Percentiles rank a stretch among this genome's conserved stretches.
phyloP scores from a whole-genome alignment of 2,113 vertebrate species.

The western clawed frog (Xenopus tropicalis) region DNA sequence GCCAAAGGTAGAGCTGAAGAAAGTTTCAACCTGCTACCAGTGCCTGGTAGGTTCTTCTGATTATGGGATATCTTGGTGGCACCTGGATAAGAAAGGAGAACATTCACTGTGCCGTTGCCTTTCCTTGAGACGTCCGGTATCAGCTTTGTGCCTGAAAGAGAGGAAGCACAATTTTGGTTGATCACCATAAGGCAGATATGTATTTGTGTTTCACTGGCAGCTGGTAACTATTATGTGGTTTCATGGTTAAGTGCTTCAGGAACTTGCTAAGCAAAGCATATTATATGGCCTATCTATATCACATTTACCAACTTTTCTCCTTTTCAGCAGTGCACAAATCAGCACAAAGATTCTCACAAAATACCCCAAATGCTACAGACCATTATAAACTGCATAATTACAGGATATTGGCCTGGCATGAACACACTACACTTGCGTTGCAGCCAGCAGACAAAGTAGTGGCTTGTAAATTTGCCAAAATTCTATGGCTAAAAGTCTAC shows the following conservation, averaged over 20 bases:
- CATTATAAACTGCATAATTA: too few relatives aligned
- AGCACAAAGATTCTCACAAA: neutral
- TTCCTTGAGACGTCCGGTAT: neutral
- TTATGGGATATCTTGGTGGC: slow-evolving; percentile 25
- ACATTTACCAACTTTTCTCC: neutral
- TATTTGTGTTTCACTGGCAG: too few relatives aligned
- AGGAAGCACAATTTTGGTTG: neutral
- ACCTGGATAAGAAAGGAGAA: slow-evolving; percentile 1
- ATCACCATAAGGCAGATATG: neutral
- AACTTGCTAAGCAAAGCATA: too few relatives aligned
- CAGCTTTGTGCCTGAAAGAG: slow-evolving; percentile 13
- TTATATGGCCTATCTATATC: neutral
- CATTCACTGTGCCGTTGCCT: neutral
- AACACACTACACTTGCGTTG: too few relatives aligned
- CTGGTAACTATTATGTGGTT: too few relatives aligned
- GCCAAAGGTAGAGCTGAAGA: slow-evolving; percentile 7
- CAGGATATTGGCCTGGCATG: too few relatives aligned
- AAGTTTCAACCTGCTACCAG: neutral
- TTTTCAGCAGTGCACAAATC: neutral
- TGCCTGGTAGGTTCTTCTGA: slow-evolving; percentile 1
- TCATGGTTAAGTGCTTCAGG: too few relatives aligned
- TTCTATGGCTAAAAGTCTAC: too few relatives aligned
- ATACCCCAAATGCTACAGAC: too few relatives aligned
- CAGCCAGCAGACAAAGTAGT: too few relatives aligned
- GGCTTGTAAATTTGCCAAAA: too few relatives aligned